A percentile compares a stretch with the other conserved stretches of the same genome.
These are phyloP conservation scores for Ptychodera flava DNA, from an alignment of 35 echinoderm and acorn worm genomes.

Conservation along the genomic window DNA sequence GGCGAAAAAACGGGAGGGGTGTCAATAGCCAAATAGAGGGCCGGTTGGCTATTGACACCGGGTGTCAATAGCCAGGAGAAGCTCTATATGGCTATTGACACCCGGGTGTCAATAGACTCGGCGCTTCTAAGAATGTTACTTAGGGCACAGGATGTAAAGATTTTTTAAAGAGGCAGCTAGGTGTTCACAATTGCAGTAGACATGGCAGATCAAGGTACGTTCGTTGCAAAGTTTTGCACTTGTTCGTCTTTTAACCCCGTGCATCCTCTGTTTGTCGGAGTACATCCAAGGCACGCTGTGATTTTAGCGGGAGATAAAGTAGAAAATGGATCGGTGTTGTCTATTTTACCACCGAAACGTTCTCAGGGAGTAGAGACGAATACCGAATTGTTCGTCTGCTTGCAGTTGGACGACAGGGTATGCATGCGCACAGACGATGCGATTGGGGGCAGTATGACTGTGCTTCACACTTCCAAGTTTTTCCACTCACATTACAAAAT, in stretches of 20 bases:
- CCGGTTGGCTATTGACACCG: no score
- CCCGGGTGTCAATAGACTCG: no score
- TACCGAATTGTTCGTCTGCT: conserved; percentile 77
- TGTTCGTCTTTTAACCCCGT: not conserved
- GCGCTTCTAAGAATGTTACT: no score
- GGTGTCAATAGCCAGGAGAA: no score
- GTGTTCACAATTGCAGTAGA: no score
- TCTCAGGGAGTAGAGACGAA: not conserved
- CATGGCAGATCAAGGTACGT: no score
- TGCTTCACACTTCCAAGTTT: conserved; percentile 58
- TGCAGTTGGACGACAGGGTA: conserved; percentile 75
- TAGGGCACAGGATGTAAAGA: no score
- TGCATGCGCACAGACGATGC: conserved; percentile 55
- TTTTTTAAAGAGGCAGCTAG: no score
- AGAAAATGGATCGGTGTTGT: not conserved
- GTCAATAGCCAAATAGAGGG: no score
- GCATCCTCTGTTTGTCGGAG: not conserved
- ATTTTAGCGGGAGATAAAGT: not conserved
- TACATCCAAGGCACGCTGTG: not conserved
- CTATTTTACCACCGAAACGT: not conserved
- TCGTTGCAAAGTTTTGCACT: not conserved
- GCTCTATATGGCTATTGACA: no score
- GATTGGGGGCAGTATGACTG: conserved; percentile 50
- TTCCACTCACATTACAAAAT: conserved; percentile 94
- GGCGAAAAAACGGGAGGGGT: no score